These are phyloP conservation scores for Mionectes olivaceus DNA, from an alignment of 2,797 vertebrate species.

Conservation along the genomic window DNA sequence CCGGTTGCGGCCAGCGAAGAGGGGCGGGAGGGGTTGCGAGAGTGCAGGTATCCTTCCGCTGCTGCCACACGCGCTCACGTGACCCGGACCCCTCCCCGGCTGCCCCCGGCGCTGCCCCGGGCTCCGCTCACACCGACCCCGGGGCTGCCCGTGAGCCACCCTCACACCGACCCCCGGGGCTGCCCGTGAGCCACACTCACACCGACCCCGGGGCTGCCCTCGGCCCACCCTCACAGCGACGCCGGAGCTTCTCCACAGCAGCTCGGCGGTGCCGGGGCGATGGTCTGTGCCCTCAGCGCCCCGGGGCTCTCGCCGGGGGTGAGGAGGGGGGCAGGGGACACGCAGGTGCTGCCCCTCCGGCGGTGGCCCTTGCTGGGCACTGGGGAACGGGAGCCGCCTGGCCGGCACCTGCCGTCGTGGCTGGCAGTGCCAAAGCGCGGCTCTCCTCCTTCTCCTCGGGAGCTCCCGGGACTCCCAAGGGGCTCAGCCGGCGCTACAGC, in stretches of 20 bases:
- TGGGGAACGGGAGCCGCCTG: not conserved
- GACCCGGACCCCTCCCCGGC: not conserved
- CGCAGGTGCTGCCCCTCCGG: not conserved
- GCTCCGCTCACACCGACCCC: too few relatives aligned
- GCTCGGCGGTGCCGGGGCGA: fast-evolving
- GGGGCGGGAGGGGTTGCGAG: not conserved
- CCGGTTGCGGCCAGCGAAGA: not conserved
- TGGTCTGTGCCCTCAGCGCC: too few relatives aligned
- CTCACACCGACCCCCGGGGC: not conserved
- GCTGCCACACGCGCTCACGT: not conserved
- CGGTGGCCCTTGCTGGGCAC: not conserved
- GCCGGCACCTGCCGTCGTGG: not conserved
- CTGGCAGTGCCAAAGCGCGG: not conserved
- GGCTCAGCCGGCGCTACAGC: fast-evolving
- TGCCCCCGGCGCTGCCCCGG: not conserved
- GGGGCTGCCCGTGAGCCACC: too few relatives aligned
- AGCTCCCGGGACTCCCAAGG: too few relatives aligned
- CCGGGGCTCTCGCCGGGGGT: too few relatives aligned
- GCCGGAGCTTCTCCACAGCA: not conserved
- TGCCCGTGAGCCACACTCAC: not conserved
- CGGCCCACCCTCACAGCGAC: not conserved
- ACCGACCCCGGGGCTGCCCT: not conserved
- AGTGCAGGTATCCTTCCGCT: constrained; percentile 24
- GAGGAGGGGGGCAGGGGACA: not conserved
- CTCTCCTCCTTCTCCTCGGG: too few relatives aligned